Percentiles rank a stretch among this genome's conserved stretches.
Conservation (phyloP, 2,113 vertebrate genomes). For the Camelus dromedarius region DNA sequence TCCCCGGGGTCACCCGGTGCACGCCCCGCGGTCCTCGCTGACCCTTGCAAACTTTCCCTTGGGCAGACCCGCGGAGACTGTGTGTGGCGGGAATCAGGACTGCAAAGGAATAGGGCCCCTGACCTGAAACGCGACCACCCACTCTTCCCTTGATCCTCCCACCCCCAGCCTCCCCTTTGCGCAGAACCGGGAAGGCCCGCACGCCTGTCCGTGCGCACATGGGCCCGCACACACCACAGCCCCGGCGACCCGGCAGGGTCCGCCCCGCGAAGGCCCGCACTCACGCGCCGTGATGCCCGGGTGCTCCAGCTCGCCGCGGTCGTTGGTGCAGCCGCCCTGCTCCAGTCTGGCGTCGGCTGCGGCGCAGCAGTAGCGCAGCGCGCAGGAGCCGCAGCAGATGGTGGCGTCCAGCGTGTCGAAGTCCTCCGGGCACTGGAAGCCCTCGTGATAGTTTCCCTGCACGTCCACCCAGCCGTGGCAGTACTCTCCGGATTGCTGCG, state of each 20-base stretch:
- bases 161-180: neutral
- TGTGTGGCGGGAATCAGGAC: neutral
- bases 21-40: neutral
- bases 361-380: slow-evolving; percentile 96
- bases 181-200: neutral
- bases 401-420: slow-evolving; percentile 95
- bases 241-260: neutral
- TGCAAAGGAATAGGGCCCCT: neutral
- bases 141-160: neutral
- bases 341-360: slow-evolving; percentile 94
- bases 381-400: slow-evolving; percentile 97
- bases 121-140: neutral
- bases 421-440: slow-evolving; percentile 98
- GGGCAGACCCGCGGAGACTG: neutral
- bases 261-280: slow-evolving; percentile 66
- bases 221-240: neutral
- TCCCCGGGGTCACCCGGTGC: neutral
- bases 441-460: slow-evolving; percentile 94
- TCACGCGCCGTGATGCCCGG: slow-evolving; percentile 93
- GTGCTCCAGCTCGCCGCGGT: slow-evolving; percentile 90
- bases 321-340: slow-evolving; percentile 96
- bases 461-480: slow-evolving; percentile 97
- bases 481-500: slow-evolving; percentile 92
- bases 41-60: neutral
- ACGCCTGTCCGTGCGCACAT: neutral